Conservation (phyloP, 2,113 vertebrate species). For the Tauraco erythrolophus region DNA sequence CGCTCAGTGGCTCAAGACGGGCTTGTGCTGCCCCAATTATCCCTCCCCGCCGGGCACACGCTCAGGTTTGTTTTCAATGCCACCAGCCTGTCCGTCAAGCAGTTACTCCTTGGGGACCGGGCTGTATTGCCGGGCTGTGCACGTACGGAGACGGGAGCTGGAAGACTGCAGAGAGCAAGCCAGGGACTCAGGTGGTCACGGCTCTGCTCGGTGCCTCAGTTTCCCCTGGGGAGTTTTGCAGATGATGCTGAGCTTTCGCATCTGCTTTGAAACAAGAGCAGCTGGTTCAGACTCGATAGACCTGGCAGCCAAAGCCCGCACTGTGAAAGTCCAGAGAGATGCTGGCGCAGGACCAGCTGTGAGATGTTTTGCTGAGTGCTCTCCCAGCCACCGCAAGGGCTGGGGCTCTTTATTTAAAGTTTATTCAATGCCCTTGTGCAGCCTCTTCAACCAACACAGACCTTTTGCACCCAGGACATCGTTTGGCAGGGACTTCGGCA, state of each 20-base stretch:
- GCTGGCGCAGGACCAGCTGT: neutral
- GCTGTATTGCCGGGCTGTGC: neutral
- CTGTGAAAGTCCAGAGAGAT: neutral
- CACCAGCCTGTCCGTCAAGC: conserved; percentile 23
- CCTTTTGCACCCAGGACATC: neutral
- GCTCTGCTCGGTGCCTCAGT: neutral
- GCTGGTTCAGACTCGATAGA: neutral
- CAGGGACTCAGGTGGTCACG: conserved; percentile 10
- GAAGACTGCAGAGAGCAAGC: neutral
- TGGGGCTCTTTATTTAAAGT: neutral
- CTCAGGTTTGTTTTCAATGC: neutral
- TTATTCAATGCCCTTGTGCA: neutral
- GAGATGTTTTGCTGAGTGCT: neutral
- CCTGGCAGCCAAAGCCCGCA: accelerated
- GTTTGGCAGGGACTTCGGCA: neutral
- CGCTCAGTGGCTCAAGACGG: neutral
- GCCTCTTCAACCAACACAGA: neutral
- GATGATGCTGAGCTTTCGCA: neutral
- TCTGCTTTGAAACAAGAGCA: neutral
- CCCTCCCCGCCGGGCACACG: neutral
- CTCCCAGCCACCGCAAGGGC: neutral
- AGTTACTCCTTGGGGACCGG: neutral
- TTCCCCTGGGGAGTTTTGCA: neutral
- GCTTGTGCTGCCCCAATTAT: neutral
- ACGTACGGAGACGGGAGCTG: accelerated